A percentile compares a stretch with the other conserved stretches of the same genome.
phyloP scores from a whole-genome alignment of 2,888 invertebrate species.

The Lysandra bellargus region DNA sequence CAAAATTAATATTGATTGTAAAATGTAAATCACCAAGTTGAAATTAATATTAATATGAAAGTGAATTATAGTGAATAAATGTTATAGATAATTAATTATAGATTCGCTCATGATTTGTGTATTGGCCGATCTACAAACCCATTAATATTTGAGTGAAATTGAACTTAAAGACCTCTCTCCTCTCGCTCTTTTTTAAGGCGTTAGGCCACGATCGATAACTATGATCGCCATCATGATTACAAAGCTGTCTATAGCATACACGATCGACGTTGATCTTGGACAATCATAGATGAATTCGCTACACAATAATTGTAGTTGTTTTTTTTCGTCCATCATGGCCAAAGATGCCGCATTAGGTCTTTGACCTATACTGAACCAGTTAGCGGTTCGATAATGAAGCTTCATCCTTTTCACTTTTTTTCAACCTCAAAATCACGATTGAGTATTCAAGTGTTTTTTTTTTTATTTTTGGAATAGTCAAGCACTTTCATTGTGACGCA shows the following conservation, averaged over 20 bases:
- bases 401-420: neutral
- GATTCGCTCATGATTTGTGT: slow-evolving; percentile 6
- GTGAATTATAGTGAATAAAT: slow-evolving; percentile 15
- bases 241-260: too few species aligned
- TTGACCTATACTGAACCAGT: neutral
- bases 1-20: slow-evolving; percentile 1
- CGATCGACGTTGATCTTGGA: too few species aligned
- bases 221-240: too few species aligned
- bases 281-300: too few species aligned
- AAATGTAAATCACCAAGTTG: neutral
- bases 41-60: slow-evolving; percentile 15
- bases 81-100: slow-evolving; percentile 11
- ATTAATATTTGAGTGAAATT: slow-evolving; percentile 27
- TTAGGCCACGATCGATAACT: too few species aligned
- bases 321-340: too few species aligned
- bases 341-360: neutral
- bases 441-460: neutral
- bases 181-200: neutral
- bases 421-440: neutral
- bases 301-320: too few species aligned
- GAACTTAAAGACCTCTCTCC: neutral
- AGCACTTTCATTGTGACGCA: neutral
- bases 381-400: neutral
- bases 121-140: neutral
- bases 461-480: neutral